phyloP scores from a whole-genome alignment of 1,140 invertebrate species.

The Eriosoma lanigerum region DNA sequence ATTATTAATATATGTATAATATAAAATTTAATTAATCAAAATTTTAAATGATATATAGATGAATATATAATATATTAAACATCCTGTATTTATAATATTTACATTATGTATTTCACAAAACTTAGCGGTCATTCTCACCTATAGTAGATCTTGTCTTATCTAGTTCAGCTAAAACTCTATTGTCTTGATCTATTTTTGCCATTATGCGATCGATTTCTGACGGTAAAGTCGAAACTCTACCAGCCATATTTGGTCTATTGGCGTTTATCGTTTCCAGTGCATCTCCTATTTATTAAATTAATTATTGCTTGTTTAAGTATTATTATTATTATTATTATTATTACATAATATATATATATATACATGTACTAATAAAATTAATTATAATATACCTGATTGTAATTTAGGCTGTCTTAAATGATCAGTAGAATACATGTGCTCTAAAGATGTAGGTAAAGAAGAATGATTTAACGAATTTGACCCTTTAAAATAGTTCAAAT shows the following conservation, averaged over 20 bases:
- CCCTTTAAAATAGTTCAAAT: slow-evolving; percentile 7
- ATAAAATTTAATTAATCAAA: too few relatives aligned
- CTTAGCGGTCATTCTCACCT: slow-evolving; percentile 54
- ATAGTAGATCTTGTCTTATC: slow-evolving; percentile 73
- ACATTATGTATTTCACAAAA: neutral
- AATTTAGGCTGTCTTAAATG: slow-evolving; percentile 37
- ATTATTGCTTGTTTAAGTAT: neutral
- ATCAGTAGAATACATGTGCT: slow-evolving; percentile 29
- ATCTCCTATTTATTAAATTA: neutral
- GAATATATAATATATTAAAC: slow-evolving; percentile 42
- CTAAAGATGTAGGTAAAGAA: slow-evolving; percentile 37
- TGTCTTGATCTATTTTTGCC: slow-evolving; percentile 89
- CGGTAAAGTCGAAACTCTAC: slow-evolving; percentile 37
- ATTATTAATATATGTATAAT: too few relatives aligned
- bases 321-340: neutral
- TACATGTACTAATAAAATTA: neutral
- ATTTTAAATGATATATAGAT: too few relatives aligned
- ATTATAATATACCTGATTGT: slow-evolving; percentile 24
- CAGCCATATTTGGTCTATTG: neutral
- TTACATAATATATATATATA: neutral
- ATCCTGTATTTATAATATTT: slow-evolving; percentile 40
- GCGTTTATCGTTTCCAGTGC: slow-evolving; percentile 8
- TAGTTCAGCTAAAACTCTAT: slow-evolving; percentile 82
- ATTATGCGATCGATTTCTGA: slow-evolving; percentile 87
- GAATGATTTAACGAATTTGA: slow-evolving; percentile 44